Evolutionary conservation across 1,140 invertebrate species (phyloP), one percentile per base, ranked within the genome.

Genomic region (Anthonomus grandis): DNA sequence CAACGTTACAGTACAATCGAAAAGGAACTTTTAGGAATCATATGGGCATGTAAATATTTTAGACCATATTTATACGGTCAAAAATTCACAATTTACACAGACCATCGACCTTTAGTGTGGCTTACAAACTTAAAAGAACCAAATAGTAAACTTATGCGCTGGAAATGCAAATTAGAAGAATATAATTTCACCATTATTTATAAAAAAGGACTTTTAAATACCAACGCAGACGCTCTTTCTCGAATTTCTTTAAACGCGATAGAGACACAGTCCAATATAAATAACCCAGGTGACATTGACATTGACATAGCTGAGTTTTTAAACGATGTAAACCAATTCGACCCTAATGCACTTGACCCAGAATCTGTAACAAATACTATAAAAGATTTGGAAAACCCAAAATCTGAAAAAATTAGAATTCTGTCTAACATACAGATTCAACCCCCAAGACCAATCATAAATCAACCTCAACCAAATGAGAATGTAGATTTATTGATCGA

Each of bases 151-250:
- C 57, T 81, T 8, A 64, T 73, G 2, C 60, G 76, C 52, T 81
- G 78, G 78, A 34, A 68, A 37, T 46, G 70, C 6, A 44, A 59
- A 54, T 44, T 74, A 12, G 39, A 55, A 15, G 70, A 77, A 53
- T 80, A 74, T 63, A 62, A 76, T 23, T 77, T 73, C 59, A 72
- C 55, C 55, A 73, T 81, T 3, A 51, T 60, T 8, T 74, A 76
- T 51, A 75, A 71, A 63, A 61, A 60, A 9, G 73, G 72, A 5
- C 69, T 63, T 62, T 46, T 49, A 9, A 76, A 76, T 53, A 9
- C 27, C 13, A 55, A 47, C 17, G 57, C 39, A 5, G 46, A 58
- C 38, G 47, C 36, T 23, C 24, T 58, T 15, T 58, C 47, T 5
- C 15, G 37, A 13, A 51, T 58, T 6, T 8, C n/a, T 6, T 4